Percentiles rank a stretch among this genome's conserved stretches.
Evolutionary conservation across 1,140 invertebrate species (phyloP).

Genomic region (Tenebrio molitor): DNA sequence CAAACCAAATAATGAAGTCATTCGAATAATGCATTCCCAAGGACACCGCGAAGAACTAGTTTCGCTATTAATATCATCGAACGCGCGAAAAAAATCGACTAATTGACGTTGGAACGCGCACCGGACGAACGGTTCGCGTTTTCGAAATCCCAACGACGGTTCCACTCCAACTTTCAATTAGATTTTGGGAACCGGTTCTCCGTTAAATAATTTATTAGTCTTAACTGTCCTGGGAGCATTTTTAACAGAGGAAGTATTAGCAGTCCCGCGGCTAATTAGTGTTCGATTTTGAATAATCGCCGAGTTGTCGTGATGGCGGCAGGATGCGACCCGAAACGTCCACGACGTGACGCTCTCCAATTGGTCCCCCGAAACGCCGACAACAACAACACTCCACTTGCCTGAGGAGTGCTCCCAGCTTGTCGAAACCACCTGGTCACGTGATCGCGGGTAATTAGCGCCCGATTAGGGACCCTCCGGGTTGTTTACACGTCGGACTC

Average conservation of each 20-base stretch:
- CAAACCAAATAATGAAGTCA: slow-evolving; percentile 34
- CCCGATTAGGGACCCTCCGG: too few relatives aligned
- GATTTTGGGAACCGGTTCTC: slow-evolving; percentile 22
- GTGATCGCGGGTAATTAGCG: too few relatives aligned
- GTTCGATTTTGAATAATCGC: slow-evolving; percentile 9
- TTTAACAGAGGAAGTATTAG: slow-evolving; percentile 10
- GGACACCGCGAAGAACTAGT: slow-evolving; percentile 25
- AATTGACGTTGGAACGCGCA: neutral
- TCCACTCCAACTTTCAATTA: slow-evolving; percentile 12
- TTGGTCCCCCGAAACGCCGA: too few relatives aligned
- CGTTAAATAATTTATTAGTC: slow-evolving; percentile 31
- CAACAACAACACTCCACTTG: too few relatives aligned
- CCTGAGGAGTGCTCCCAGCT: too few relatives aligned
- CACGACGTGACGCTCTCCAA: neutral
- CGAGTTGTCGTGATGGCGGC: neutral
- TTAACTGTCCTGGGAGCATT: slow-evolving; percentile 6
- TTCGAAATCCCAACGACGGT: neutral
- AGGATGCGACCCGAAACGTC: slow-evolving; percentile 11
- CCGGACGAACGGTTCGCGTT: neutral
- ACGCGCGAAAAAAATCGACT: neutral
- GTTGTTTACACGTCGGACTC: too few relatives aligned
- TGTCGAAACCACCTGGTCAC: too few relatives aligned
- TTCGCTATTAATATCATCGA: neutral
- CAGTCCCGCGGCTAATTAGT: neutral
- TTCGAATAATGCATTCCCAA: slow-evolving; percentile 10